phyloP scores from a whole-genome alignment of 2,888 invertebrate species.

The Phortica magna region DNA sequence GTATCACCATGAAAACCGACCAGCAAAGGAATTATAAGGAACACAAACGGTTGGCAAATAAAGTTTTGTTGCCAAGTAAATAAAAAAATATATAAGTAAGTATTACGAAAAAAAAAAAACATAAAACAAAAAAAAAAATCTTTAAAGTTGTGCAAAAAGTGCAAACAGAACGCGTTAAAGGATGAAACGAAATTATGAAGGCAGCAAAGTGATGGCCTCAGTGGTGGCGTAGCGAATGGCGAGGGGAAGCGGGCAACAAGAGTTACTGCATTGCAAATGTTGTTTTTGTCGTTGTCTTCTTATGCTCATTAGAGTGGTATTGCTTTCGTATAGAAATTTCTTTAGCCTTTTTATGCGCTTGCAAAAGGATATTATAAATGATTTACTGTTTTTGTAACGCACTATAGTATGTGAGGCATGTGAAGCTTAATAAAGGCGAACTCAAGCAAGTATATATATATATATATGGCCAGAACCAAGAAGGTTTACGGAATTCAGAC shows the following conservation, averaged over 20 bases:
- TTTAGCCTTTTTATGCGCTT: background rate
- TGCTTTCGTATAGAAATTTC: conserved; percentile 14
- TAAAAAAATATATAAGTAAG: conserved; percentile 52
- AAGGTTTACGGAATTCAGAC: too few relatives aligned
- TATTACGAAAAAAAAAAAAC: too few relatives aligned
- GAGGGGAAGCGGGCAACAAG: background rate
- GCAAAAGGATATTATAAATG: background rate
- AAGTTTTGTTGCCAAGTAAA: conserved; percentile 59
- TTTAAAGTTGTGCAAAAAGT: background rate
- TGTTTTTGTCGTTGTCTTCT: background rate
- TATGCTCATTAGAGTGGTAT: conserved; percentile 23
- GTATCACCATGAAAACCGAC: too few relatives aligned
- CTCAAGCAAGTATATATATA: too few relatives aligned
- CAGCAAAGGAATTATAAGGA: too few relatives aligned
- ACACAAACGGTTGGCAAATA: conserved; percentile 23
- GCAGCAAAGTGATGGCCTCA: background rate
- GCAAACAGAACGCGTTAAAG: background rate
- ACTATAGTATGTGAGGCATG: too few relatives aligned
- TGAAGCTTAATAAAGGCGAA: too few relatives aligned
- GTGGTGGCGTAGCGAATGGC: background rate
- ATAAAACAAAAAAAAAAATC: background rate
- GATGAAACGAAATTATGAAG: too few relatives aligned
- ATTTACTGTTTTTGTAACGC: too few relatives aligned
- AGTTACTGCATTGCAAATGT: background rate
- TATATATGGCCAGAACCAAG: too few relatives aligned